Conservation (phyloP, 2,797 vertebrate species). For the Dermochelys coriacea region DNA sequence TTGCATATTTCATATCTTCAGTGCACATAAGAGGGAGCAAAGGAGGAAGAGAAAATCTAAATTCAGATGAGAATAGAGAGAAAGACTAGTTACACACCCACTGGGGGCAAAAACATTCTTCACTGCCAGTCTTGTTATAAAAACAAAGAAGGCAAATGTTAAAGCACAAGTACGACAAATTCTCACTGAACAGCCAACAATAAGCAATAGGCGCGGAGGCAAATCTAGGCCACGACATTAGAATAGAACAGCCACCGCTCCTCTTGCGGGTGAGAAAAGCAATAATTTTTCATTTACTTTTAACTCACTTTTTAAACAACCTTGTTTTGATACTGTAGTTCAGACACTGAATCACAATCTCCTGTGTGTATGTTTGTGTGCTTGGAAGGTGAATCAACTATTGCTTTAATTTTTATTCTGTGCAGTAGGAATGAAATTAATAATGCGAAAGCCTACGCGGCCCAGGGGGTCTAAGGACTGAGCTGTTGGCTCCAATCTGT, state of each 20-base stretch:
- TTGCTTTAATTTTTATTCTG: not conserved
- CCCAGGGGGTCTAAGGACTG: not conserved
- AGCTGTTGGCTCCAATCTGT: not conserved
- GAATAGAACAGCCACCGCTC: not conserved
- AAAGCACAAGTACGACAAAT: not conserved
- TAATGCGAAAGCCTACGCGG: rapidly evolving
- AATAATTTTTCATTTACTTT: rapidly evolving
- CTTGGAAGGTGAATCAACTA: not conserved
- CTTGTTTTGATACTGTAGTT: rapidly evolving
- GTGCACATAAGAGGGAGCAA: not conserved
- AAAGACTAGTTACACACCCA: conserved; percentile 22
- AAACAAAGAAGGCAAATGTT: not conserved
- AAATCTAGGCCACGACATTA: rapidly evolving
- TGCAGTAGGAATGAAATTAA: rapidly evolving
- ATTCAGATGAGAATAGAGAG: conserved; percentile 21
- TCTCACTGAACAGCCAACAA: rapidly evolving
- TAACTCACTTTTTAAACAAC: not conserved
- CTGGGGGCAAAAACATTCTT: not conserved
- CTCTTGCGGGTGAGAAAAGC: rapidly evolving
- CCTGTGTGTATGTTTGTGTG: rapidly evolving
- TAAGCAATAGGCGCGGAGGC: rapidly evolving
- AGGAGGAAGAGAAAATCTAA: conserved; percentile 3
- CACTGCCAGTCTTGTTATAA: not conserved
- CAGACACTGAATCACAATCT: rapidly evolving
- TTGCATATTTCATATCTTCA: conserved; percentile 42